phyloP scores from a whole-genome alignment of 2,888 invertebrate species.

The Neoscelio sp. region DNA sequence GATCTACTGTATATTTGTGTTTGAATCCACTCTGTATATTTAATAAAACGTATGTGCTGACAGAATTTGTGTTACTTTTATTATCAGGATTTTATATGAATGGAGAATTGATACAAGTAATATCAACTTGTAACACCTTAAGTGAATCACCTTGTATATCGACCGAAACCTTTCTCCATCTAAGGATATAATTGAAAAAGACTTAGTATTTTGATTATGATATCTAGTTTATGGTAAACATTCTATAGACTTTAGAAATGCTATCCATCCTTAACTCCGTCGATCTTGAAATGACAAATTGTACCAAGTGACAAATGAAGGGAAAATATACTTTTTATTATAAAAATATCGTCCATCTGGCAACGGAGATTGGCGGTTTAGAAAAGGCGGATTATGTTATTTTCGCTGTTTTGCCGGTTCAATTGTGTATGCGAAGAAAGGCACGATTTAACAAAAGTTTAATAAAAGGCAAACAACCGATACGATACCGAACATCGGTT shows the following conservation, averaged over 20 bases:
- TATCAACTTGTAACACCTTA: too few species aligned
- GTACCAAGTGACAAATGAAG: constrained; percentile 48
- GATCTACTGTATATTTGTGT: too few species aligned
- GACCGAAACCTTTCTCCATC: too few species aligned
- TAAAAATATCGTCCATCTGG: constrained; percentile 42
- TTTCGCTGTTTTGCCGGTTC: constrained; percentile 83
- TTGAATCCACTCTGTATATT: too few species aligned
- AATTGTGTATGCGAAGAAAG: constrained; percentile 82
- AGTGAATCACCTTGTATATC: too few species aligned
- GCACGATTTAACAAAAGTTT: constrained; percentile 82
- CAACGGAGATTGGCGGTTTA: constrained; percentile 55
- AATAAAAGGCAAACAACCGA: constrained; percentile 82
- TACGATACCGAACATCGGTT: constrained; percentile 57
- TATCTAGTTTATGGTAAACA: too few species aligned
- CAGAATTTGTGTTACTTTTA: too few species aligned
- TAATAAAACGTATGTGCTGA: too few species aligned
- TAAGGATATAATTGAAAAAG: too few species aligned
- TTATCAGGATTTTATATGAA: too few species aligned
- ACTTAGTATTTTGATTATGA: too few species aligned
- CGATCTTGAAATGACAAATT: constrained; percentile 22
- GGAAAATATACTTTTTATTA: constrained; percentile 31
- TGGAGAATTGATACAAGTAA: too few species aligned
- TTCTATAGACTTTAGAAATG: neutral
- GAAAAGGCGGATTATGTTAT: constrained; percentile 77
- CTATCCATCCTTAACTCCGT: neutral